Evolutionary conservation across 2,888 invertebrate species (phyloP).

Genomic region (Alitta virens): DNA sequence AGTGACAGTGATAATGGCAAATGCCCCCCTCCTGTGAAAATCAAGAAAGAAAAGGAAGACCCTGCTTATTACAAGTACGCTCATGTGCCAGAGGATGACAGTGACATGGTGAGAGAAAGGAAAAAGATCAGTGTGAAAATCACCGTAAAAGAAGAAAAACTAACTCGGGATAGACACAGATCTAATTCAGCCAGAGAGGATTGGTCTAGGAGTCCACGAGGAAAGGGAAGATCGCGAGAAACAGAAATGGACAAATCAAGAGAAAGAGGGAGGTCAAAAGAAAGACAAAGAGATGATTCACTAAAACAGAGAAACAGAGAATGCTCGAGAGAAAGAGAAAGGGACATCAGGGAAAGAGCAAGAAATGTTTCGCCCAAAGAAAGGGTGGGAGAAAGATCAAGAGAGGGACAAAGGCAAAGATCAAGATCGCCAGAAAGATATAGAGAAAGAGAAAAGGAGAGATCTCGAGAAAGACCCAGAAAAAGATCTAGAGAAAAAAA

Average conservation of each 20-base stretch:
- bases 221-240: neutral
- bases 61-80: constrained; percentile 4
- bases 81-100: neutral
- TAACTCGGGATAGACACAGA: neutral
- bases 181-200: neutral
- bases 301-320: neutral
- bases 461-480: no score
- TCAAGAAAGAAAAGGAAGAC: constrained; percentile 1
- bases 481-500: neutral
- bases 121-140: neutral
- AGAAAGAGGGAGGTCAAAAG: neutral
- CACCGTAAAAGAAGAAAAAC: neutral
- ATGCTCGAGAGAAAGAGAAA: neutral
- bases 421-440: no score
- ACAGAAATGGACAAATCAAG: neutral
- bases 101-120: neutral
- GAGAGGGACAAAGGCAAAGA: neutral
- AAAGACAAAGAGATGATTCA: neutral
- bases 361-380: neutral
- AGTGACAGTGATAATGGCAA: neutral
- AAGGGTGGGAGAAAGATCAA: neutral
- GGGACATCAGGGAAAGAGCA: neutral
- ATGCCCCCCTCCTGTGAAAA: neutral
- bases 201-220: neutral
- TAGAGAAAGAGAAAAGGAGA: no score